Conservation (phyloP, 2,888 invertebrate genomes). For the Drosophila pseudotalamancana region DNA sequence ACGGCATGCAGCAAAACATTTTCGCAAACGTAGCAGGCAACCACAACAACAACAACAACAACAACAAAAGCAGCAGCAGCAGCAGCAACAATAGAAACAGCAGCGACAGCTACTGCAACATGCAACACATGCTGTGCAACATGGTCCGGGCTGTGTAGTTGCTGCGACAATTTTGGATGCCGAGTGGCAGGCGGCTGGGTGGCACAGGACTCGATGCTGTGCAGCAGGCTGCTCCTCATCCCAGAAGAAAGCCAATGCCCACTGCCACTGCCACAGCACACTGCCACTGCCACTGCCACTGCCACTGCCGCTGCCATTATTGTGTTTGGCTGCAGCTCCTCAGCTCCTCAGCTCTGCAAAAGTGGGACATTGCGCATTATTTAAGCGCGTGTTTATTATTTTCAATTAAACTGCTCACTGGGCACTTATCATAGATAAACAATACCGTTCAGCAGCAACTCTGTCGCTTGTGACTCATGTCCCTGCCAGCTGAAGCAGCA, state of each 20-base stretch:
- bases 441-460: constrained; percentile 16
- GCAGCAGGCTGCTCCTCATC: constrained; percentile 31
- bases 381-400: constrained; percentile 78
- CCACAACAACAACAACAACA: constrained; percentile 42
- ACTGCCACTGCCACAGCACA: too few relatives aligned
- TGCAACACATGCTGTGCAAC: constrained; percentile 80
- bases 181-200: constrained; percentile 4
- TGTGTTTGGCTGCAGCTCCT: constrained; percentile 19
- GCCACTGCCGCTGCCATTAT: constrained; percentile 23
- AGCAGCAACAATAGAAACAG: constrained; percentile 14
- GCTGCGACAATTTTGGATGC: constrained; percentile 57
- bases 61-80: constrained; percentile 22
- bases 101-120: constrained; percentile 59
- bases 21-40: constrained; percentile 66
- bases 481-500: constrained; percentile 30
- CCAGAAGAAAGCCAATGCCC: too few relatives aligned
- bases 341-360: constrained; percentile 26
- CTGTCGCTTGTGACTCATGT: constrained; percentile 58
- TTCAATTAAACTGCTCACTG: constrained; percentile 69
- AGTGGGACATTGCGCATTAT: constrained; percentile 65
- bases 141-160: constrained; percentile 51
- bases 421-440: constrained; percentile 67
- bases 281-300: constrained; percentile 21
- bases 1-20: constrained; percentile 74
- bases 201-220: constrained; percentile 30